Base-by-base conservation (phyloP, 2,113 vertebrate species). In the Irena cyanogastra region DNA sequence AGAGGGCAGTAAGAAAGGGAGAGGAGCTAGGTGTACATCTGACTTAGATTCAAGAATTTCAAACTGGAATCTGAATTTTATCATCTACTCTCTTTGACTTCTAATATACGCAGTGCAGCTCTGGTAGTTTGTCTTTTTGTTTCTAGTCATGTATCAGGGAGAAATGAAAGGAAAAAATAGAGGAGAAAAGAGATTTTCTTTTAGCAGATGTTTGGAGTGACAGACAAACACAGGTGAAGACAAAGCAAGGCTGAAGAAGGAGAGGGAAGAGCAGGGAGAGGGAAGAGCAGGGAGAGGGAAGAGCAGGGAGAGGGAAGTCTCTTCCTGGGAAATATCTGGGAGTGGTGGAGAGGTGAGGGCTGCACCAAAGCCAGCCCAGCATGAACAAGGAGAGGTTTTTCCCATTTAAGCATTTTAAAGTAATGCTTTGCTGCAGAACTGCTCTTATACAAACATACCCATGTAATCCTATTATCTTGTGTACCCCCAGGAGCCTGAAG, bases 321-420 rank as follows among this genome's bases (percentile, higher is more conserved):
- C 10, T 50, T 2, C 1, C 53, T 49, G 49, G 26, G 61, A 69
- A 85, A 71, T 27, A 61, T 18, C n/a, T 56, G 1, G 30, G 24
- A 26, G 3, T 31, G 16, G 5, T 26, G 37, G 89, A 87, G 18
- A 45, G 31, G 3, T 0, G 0, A 87, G 39, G 41, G 26, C 31
- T 37, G 13, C 31, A 50, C 22, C 28, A 76, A 42, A 23, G 37
- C 19, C 37, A 79, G 63, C 24, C 2, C 1, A 83, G 60, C 31
- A 63, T 2, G 13, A 65, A 23, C 33, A 37, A 35, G 12, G 37
- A 53, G 19, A 52, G 0, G 0, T 27, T 69, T 83, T 31, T 24
- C 39, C 30, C 28, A 21, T 35, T 22, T 12, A 31, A 71, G 12
- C 33, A 26, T 33, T 83, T 76, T 56, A 17, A 52, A 64, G n/a